phyloP scores from a whole-genome alignment of 1,140 invertebrate species.

The Palaemon carinicauda region DNA sequence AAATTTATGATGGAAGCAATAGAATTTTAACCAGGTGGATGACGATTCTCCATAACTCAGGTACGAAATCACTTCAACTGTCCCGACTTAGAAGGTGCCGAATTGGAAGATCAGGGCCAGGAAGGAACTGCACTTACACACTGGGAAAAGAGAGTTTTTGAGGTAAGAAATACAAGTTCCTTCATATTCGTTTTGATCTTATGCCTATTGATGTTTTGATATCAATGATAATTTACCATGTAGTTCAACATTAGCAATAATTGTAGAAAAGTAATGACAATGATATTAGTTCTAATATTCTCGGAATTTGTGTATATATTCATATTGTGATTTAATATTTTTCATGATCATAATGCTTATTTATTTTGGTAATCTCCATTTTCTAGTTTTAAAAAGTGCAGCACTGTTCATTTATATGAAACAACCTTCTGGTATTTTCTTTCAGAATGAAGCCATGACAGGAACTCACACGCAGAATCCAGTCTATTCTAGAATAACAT shows the following conservation, averaged over 20 bases:
- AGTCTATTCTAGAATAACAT: constrained; percentile 93
- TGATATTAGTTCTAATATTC: neutral
- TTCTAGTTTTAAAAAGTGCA: neutral
- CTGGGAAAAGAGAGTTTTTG: constrained; percentile 98
- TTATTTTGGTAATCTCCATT: too few species aligned
- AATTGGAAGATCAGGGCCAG: constrained; percentile 97
- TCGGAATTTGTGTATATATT: too few species aligned
- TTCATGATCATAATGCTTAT: too few species aligned
- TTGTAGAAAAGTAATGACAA: neutral
- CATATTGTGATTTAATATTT: too few species aligned
- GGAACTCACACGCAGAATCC: constrained; percentile 99
- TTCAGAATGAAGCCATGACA: constrained; percentile 98
- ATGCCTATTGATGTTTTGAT: neutral
- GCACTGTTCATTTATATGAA: neutral
- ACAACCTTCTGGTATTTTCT: constrained; percentile 23
- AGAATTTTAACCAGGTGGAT: too few species aligned
- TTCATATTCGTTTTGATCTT: neutral
- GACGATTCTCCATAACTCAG: constrained; percentile 52
- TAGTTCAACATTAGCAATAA: constrained; percentile 7
- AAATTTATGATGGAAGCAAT: too few species aligned
- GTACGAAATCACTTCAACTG: constrained; percentile 93
- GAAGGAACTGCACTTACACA: constrained; percentile 97
- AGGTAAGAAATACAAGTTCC: constrained; percentile 73
- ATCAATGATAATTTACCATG: too few species aligned
- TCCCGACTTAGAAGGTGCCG: constrained; percentile 88